Evolutionary conservation across 2,888 invertebrate species (phyloP).

Genomic region (Torymus aiolomorphi): DNA sequence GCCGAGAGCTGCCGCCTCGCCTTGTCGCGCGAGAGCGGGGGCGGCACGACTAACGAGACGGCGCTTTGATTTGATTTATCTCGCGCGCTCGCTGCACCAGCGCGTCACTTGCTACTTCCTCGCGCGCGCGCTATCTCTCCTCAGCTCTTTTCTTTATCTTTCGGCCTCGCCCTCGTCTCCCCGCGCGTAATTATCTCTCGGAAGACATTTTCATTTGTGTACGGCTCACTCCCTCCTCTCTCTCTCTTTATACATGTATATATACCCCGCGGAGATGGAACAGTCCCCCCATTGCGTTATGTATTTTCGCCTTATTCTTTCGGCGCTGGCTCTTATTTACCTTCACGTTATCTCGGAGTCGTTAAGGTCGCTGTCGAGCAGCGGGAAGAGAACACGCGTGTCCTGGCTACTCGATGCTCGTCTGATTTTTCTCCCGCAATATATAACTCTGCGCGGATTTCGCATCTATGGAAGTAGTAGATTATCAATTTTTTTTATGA

Average conservation of each 20-base stretch:
- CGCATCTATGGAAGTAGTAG: no score
- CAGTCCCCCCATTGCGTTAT: no score
- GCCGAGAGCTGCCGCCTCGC: no score
- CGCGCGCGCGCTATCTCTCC: slow-evolving; percentile 17
- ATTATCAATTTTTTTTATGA: no score
- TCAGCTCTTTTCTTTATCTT: slow-evolving; percentile 6
- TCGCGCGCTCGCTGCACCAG: slow-evolving; percentile 11
- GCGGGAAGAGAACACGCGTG: not conserved
- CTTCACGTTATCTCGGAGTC: slow-evolving; percentile 16
- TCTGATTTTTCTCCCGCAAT: not conserved
- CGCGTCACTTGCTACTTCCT: slow-evolving; percentile 12
- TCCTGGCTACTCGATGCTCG: not conserved
- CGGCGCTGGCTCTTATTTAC: slow-evolving; percentile 29
- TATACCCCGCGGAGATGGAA: slow-evolving; percentile 22
- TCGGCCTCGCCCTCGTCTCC: slow-evolving; percentile 25
- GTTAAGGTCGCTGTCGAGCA: not conserved
- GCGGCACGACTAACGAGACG: slow-evolving; percentile 66
- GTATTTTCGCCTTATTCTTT: slow-evolving; percentile 8
- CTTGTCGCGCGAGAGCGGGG: slow-evolving; percentile 23
- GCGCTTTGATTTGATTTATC: slow-evolving; percentile 67
- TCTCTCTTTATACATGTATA: slow-evolving; percentile 23
- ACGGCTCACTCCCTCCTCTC: not conserved
- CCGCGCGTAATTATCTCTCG: slow-evolving; percentile 68
- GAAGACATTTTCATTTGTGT: slow-evolving; percentile 70
- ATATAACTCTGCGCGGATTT: not conserved